Evolutionary conservation across 1,140 invertebrate species (phyloP).

Genomic region (Scylla paramamosain): DNA sequence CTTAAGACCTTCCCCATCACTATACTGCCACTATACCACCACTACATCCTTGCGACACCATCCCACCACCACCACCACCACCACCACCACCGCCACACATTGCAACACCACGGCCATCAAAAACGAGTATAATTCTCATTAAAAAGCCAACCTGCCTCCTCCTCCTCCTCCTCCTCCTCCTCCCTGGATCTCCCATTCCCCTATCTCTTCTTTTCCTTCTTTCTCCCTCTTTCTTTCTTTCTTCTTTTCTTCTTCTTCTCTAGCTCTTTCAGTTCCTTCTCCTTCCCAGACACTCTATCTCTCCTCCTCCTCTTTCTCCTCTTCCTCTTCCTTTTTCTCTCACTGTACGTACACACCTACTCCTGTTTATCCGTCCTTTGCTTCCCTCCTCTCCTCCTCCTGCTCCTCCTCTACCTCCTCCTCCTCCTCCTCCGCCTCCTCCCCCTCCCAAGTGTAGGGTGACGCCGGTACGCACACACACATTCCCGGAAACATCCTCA

Average conservation of each 20-base stretch:
- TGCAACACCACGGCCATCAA: background rate
- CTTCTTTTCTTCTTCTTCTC: background rate
- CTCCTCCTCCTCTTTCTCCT: background rate
- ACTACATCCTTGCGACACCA: background rate
- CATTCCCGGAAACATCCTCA: background rate
- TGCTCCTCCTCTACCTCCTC: background rate
- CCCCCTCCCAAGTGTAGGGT: background rate
- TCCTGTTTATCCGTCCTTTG: background rate
- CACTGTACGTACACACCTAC: background rate
- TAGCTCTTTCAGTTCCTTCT: background rate
- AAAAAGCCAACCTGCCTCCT: background rate
- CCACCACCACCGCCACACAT: background rate
- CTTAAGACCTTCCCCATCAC: background rate
- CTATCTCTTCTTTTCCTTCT: background rate
- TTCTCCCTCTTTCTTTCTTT: background rate
- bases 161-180: background rate
- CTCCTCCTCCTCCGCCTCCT: background rate
- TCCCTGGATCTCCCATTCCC: background rate
- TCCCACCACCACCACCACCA: background rate
- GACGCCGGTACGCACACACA: background rate
- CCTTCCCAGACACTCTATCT: background rate
- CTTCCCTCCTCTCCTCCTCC: background rate
- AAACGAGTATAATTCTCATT: slow-evolving; percentile 6
- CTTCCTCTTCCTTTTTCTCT: background rate
- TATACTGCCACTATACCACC: background rate